Base-by-base conservation (phyloP, 2,888 invertebrate genomes). In the Cataglyphis livida region DNA sequence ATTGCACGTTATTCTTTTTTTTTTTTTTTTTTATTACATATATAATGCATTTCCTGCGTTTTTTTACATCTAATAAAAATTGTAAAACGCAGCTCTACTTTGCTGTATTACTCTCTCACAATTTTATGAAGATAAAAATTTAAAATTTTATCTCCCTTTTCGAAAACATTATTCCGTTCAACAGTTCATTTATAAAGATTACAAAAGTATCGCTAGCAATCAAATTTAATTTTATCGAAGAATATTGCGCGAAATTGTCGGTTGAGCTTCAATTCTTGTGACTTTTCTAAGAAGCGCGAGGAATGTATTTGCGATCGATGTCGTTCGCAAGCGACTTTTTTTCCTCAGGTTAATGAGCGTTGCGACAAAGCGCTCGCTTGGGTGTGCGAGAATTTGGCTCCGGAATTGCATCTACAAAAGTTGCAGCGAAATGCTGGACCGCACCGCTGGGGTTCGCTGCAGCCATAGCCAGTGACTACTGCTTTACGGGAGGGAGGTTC, bases 361-460 rank as follows among this genome's bases (percentile, higher is more conserved):
- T 32, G 38, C 74, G 74, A 74, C 61, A 59, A 35, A 51, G 73
- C 59, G 78, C 51, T 28, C 41, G 48, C 48, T 51, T n/a, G 18
- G 75, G 54, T 12, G 35, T 28, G 44, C 44, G 38, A 65, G 57
- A 78, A 83, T 82, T 38, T 71, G 59, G 71, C 82, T 85, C 86
- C 73, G 76, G 79, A 68, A 81, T 84, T 84, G 15, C 71, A 61
- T 38, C 81, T 70, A 75, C 32, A 85, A 88, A 89, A 89, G 83
- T 84, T 85, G 73, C 64, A 48, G n/a, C 73, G 28, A 35, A 35
- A 44, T 54, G 44, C 41, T 59, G 59, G 78, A 84, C 59, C 76
- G 64, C 84, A 86, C 86, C 87, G 62, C 12, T 48, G 57, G 82
- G 84, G 78, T 65, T 65, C 21, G 25, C 65, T 32, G 28, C 48